phyloP scores from a whole-genome alignment of 2,888 invertebrate species.

The Clusia tigrina region DNA sequence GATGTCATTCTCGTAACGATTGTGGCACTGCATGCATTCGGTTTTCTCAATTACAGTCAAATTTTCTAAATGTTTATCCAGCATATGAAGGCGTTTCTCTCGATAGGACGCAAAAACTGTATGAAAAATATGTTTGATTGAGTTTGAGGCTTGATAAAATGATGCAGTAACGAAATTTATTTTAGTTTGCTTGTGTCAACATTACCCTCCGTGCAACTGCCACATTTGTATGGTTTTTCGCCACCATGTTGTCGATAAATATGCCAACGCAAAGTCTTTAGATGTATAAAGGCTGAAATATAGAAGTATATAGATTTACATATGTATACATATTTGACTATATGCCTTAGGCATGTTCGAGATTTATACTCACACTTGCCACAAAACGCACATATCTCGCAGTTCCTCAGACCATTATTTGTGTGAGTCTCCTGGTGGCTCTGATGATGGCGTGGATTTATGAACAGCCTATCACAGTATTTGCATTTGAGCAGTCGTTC shows the following conservation, averaged over 20 bases:
- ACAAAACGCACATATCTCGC: conserved; percentile 53
- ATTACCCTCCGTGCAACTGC: conserved; percentile 49
- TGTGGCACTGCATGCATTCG: conserved; percentile 57
- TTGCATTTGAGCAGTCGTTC: conserved; percentile 51
- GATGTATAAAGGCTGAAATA: conserved; percentile 36
- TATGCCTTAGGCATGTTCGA: not conserved
- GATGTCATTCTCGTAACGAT: conserved; percentile 45
- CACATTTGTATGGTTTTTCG: conserved; percentile 48
- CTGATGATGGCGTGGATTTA: conserved; percentile 53
- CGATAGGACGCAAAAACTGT: conserved; percentile 55
- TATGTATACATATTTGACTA: not conserved
- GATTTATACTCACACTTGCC: conserved; percentile 46
- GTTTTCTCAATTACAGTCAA: conserved; percentile 54
- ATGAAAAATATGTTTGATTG: too few relatives aligned
- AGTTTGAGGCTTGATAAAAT: not conserved
- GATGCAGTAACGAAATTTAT: not conserved
- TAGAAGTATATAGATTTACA: not conserved
- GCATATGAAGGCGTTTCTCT: conserved; percentile 57
- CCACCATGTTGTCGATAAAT: conserved; percentile 50
- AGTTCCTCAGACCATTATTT: conserved; percentile 47
- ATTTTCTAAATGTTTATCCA: conserved; percentile 51
- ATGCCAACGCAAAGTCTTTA: conserved; percentile 49
- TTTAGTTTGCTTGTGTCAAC: conserved; percentile 20
- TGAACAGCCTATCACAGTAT: conserved; percentile 55
- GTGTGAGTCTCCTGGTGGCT: conserved; percentile 55